Evolutionary conservation across 2,113 vertebrate genomes (phyloP).

Genomic region (Ammodytes marinus): DNA sequence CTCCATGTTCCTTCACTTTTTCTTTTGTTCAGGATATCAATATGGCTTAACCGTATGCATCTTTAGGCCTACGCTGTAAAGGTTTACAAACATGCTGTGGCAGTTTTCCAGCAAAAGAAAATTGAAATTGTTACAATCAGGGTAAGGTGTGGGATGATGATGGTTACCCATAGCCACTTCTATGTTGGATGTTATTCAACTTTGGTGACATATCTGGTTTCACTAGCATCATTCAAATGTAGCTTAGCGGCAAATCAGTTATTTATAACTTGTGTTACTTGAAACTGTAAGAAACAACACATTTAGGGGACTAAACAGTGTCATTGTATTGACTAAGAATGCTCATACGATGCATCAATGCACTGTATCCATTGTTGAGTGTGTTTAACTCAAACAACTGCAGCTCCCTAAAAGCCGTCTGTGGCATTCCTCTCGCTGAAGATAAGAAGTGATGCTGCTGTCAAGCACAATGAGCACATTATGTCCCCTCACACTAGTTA

Average conservation of each 20-base stretch:
- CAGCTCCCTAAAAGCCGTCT: slow-evolving; percentile 1
- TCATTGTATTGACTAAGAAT: slow-evolving; percentile 1
- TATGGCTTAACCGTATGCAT: too few relatives aligned
- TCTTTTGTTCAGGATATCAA: too few relatives aligned
- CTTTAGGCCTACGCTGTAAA: neutral
- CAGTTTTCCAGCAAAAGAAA: neutral
- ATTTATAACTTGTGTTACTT: neutral
- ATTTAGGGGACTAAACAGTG: neutral
- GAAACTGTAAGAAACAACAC: too few relatives aligned
- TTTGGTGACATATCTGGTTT: too few relatives aligned
- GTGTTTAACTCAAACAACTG: slow-evolving; percentile 30
- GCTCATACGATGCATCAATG: neutral
- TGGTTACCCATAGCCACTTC: neutral
- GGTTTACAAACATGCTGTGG: neutral
- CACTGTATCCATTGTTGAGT: neutral
- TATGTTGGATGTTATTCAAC: neutral
- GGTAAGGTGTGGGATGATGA: neutral
- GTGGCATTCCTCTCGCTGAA: slow-evolving; percentile 19
- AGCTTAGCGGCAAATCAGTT: too few relatives aligned
- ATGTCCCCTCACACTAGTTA: slow-evolving; percentile 50
- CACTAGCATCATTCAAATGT: too few relatives aligned
- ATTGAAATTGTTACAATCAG: neutral
- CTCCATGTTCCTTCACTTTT: neutral
- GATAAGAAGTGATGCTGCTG: slow-evolving; percentile 49
- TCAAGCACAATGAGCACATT: slow-evolving; percentile 55